phyloP scores from a whole-genome alignment of 2,797 vertebrate species.

The Oreochromis mossambicus region DNA sequence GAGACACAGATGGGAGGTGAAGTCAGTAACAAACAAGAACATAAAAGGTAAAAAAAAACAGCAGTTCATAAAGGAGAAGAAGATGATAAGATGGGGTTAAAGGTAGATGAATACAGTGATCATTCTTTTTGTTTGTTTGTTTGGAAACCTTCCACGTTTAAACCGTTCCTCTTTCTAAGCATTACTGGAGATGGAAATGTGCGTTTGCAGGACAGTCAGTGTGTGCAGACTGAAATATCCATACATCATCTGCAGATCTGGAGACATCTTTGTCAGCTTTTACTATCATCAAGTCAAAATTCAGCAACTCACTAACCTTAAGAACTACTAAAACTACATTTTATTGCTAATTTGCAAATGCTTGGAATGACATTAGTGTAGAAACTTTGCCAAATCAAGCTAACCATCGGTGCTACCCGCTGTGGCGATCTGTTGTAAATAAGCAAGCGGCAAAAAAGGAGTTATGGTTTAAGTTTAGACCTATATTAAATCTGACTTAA shows the following conservation, averaged over 20 bases:
- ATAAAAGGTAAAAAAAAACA: neutral
- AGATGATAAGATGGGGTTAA: neutral
- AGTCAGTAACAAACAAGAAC: neutral
- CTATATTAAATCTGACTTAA: neutral
- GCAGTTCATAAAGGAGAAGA: too few species aligned
- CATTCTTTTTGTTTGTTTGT: neutral
- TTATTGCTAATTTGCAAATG: neutral
- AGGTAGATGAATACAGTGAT: neutral
- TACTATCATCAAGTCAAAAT: neutral
- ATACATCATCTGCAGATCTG: neutral
- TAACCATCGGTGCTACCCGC: neutral
- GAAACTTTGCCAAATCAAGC: neutral
- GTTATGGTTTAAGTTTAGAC: neutral
- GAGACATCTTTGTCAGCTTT: neutral
- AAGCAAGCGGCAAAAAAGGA: neutral
- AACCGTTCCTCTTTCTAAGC: neutral
- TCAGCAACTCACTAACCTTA: neutral
- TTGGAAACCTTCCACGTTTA: neutral
- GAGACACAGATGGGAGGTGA: neutral
- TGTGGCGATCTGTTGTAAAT: neutral
- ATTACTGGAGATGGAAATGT: neutral
- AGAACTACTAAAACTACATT: neutral
- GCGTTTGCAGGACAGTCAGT: fast-evolving
- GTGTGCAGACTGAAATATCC: neutral
- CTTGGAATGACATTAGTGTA: neutral